These are phyloP conservation scores for Sebastes alutus DNA, from an alignment of 2,797 vertebrate genomes.

Conservation along the genomic window DNA sequence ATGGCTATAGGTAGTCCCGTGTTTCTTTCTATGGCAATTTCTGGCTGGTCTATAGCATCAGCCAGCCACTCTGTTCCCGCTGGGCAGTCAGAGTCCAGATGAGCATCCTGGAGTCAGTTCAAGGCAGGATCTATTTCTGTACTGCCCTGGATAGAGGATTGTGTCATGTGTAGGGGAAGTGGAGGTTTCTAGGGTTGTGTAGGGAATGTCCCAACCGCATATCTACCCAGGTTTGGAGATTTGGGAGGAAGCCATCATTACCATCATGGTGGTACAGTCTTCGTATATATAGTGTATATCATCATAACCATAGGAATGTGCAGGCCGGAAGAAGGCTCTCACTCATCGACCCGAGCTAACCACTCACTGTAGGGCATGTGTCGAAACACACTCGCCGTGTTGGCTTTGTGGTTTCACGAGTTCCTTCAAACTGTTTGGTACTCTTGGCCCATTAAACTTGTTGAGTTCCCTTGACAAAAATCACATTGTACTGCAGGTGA, in stretches of 20 bases:
- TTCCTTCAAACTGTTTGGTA: conserved; percentile 34
- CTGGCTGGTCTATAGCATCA: neutral
- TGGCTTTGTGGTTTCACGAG: conserved; percentile 40
- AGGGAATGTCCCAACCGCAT: conserved; percentile 47
- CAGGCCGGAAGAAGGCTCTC: conserved; percentile 15
- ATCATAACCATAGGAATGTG: conserved; percentile 53
- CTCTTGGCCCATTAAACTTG: conserved; percentile 36
- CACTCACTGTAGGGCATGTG: conserved; percentile 14
- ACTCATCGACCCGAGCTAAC: conserved; percentile 10
- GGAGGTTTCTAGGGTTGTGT: conserved; percentile 12
- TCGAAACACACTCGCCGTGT: conserved; percentile 18
- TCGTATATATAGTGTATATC: conserved; percentile 20
- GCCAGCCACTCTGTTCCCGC: neutral
- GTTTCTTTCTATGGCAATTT: neutral
- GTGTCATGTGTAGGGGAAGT: conserved; percentile 23
- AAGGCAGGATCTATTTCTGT: conserved; percentile 43
- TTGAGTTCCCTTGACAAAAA: conserved; percentile 45
- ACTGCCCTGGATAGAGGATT: conserved; percentile 6
- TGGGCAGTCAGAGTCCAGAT: neutral
- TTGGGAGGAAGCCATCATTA: conserved; percentile 37
- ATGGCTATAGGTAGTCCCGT: neutral
- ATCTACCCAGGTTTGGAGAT: conserved; percentile 20
- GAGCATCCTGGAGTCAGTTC: conserved; percentile 5
- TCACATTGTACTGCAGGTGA: conserved; percentile 36
- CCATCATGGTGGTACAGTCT: neutral